Conservation (phyloP, 1,140 invertebrate species). For the Drosophila navojoa region DNA sequence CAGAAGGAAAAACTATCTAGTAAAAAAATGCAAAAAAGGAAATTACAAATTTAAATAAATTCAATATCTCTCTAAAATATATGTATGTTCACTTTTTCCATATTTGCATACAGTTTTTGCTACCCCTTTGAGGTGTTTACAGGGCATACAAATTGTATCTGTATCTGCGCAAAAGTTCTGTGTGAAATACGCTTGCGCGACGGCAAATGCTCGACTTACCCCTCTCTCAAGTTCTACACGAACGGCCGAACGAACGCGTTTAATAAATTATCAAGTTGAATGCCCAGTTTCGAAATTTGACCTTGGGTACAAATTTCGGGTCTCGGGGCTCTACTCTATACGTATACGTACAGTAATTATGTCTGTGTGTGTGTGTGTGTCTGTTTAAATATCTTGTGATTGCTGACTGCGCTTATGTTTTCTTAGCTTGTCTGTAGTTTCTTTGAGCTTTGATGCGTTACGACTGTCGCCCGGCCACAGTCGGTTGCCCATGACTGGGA, state of each 20-base stretch:
- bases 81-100: too few relatives aligned
- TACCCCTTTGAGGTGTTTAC: background rate
- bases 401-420: constrained; percentile 30
- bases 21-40: too few relatives aligned
- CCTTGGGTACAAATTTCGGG: constrained; percentile 77
- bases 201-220: constrained; percentile 36
- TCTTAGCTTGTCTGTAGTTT: constrained; percentile 41
- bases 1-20: background rate
- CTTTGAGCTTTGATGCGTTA: constrained; percentile 53
- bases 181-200: constrained; percentile 41
- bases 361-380: background rate
- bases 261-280: constrained; percentile 83
- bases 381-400: constrained; percentile 11
- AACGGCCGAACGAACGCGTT: constrained; percentile 77
- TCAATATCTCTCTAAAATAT: too few relatives aligned
- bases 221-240: constrained; percentile 62
- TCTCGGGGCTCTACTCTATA: constrained; percentile 28
- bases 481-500: constrained; percentile 43
- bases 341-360: background rate
- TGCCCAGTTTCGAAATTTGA: constrained; percentile 81
- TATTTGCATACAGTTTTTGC: too few relatives aligned
- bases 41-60: too few relatives aligned
- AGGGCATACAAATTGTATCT: constrained; percentile 15
- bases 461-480: constrained; percentile 40
- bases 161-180: constrained; percentile 34